Base-by-base conservation (phyloP, 2,888 invertebrate species). In the Orthosia gothica region DNA sequence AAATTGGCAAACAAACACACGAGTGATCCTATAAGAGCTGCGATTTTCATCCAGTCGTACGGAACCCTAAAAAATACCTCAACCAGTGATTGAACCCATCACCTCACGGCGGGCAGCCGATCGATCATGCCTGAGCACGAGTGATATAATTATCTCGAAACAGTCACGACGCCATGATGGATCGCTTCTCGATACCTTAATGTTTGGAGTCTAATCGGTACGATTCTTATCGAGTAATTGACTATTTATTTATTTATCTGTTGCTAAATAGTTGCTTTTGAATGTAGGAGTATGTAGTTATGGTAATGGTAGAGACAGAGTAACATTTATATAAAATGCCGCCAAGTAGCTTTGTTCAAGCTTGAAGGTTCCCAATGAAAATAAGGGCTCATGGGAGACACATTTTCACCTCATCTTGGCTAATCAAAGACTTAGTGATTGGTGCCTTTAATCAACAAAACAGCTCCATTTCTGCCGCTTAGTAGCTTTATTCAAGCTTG, bases 121-220 rank as follows among this genome's bases (percentile, higher is more conserved):
- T 85, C 76, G 66, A 84, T 86, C 84, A 81, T 75, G 81, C 69
- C 78, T n/a, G 55, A 54, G 54, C 61, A 45, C n/a, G 59, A 74
- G 72, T 81, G 86, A 86, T 87, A 85, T 82, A 82, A 86, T 85
- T 87, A 86, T 86, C 87, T 75, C 15, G 58, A 55, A 81, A 7
- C 68, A 65, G 83, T 86, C 87, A 82, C 80, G 74, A 80, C 32
- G 13, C 11, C 23, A 23, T 87, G 80, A 85, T 86, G 63, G 85
- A 87, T 87, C n/a, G 61, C 59, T 50, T 18, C 69, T 76, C 79
- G 74, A 75, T 74, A 67, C 73, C 73, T 77, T 82, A 76, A 76
- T 84, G 70, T 75, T 82, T 67, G 66, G 68, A 70, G 40, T 74
- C 65, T 82, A 82, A 79, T 79, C 85, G 85, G 82, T 74, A 58